Evolutionary conservation across 2,797 vertebrate genomes (phyloP).

Genomic region (Pogonophryne albipinna): DNA sequence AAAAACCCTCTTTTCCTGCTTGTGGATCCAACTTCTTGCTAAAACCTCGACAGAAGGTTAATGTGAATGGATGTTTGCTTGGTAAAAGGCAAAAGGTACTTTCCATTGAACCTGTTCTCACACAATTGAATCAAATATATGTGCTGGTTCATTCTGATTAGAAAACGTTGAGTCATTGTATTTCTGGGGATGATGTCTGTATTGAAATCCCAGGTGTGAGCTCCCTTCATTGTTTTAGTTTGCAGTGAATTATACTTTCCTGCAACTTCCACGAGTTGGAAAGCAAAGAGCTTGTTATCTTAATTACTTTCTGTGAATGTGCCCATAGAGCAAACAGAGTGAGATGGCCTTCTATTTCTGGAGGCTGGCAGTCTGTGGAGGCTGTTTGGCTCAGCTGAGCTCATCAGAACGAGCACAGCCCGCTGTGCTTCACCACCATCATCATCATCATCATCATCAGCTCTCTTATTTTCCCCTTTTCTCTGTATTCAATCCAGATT

Average conservation of each 20-base stretch:
- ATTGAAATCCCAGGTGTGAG: slow-evolving; percentile 48
- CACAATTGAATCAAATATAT: slow-evolving; percentile 13
- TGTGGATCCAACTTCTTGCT: no score
- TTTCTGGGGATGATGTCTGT: background rate
- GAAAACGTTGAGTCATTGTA: slow-evolving; percentile 52
- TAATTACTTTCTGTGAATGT: slow-evolving; percentile 77
- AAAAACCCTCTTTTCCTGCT: no score
- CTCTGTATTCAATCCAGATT: slow-evolving; percentile 49
- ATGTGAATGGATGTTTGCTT: background rate
- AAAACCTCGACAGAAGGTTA: background rate
- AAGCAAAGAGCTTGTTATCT: slow-evolving; percentile 76
- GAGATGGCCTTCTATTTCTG: slow-evolving; percentile 74
- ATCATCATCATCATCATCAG: no score
- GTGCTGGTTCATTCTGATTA: slow-evolving; percentile 29
- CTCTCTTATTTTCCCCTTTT: slow-evolving; percentile 3
- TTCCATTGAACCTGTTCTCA: slow-evolving; percentile 2
- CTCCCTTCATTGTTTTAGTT: slow-evolving; percentile 52
- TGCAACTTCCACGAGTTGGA: slow-evolving; percentile 60
- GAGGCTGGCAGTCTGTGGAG: slow-evolving; percentile 64
- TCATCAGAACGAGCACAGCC: slow-evolving; percentile 67
- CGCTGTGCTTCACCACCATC: slow-evolving; percentile 34
- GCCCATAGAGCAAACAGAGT: slow-evolving; percentile 67
- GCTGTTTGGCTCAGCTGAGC: slow-evolving; percentile 73
- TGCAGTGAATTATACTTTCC: slow-evolving; percentile 53
- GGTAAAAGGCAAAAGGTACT: background rate